Conservation (phyloP, 2,113 vertebrate genomes). For the Marcusenius ussheri region DNA sequence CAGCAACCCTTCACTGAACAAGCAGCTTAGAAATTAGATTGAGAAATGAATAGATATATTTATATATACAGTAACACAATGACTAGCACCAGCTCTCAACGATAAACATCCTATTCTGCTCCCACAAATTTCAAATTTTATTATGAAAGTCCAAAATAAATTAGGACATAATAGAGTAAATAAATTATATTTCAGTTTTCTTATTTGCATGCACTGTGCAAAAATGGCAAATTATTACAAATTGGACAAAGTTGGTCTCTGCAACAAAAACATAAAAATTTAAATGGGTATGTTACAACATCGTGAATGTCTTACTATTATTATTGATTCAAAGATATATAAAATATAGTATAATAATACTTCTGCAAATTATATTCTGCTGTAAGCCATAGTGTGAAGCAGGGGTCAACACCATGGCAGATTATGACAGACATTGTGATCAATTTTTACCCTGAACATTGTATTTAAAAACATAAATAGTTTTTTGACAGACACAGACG, state of each 20-base stretch:
- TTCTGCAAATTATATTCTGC: neutral
- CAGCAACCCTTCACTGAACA: neutral
- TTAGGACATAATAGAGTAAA: neutral
- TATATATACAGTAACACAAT: neutral
- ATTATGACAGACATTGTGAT: neutral
- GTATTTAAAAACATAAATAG: neutral
- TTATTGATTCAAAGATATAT: neutral
- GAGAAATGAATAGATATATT: neutral
- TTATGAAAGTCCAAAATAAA: neutral
- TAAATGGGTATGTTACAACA: neutral
- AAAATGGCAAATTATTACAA: neutral
- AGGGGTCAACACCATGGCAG: neutral
- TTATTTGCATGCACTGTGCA: neutral
- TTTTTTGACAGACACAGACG: neutral
- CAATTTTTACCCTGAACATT: neutral
- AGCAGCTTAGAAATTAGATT: neutral
- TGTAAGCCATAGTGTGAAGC: neutral
- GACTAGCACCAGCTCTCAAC: neutral
- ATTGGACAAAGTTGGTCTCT: neutral
- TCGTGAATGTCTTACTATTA: neutral
- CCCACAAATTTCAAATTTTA: neutral
- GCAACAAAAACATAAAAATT: neutral
- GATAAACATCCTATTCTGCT: neutral
- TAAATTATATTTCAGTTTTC: neutral
- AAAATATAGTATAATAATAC: neutral